Percentiles rank a stretch among this genome's conserved stretches.
phyloP scores from a whole-genome alignment of 2,888 invertebrate genomes.

The Cerastis leucographa region DNA sequence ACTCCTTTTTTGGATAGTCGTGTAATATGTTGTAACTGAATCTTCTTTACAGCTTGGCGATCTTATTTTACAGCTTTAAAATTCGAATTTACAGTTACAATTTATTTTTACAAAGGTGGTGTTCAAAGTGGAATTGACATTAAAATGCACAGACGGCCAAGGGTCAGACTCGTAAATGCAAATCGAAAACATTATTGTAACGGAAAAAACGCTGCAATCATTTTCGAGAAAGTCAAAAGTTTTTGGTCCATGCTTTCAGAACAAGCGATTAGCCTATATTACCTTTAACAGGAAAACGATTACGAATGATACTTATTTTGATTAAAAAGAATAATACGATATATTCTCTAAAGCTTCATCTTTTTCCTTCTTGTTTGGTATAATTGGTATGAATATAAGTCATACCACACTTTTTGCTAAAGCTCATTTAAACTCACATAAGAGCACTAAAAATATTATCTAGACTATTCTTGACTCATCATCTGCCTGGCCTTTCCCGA shows the following conservation, averaged over 20 bases:
- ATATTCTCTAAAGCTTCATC: background rate
- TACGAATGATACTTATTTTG: background rate
- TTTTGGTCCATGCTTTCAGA: slow-evolving; percentile 11
- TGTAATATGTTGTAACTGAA: background rate
- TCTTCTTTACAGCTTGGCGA: background rate
- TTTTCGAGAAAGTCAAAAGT: slow-evolving; percentile 37
- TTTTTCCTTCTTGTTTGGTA: background rate
- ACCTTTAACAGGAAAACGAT: slow-evolving; percentile 39
- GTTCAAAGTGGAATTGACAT: slow-evolving; percentile 9
- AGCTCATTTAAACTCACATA: background rate
- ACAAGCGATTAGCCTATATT: slow-evolving; percentile 22
- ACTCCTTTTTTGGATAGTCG: background rate
- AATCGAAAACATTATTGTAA: slow-evolving; percentile 32
- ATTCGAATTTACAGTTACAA: slow-evolving; percentile 8
- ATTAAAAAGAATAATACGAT: background rate
- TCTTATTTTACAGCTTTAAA: background rate
- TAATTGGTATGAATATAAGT: background rate
- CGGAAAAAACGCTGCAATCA: slow-evolving; percentile 22
- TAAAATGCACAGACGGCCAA: slow-evolving; percentile 1
- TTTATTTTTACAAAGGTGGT: background rate
- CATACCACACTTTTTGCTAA: background rate
- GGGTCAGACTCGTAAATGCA: slow-evolving; percentile 26
- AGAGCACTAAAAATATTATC: background rate
- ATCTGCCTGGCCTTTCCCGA: too few species aligned
- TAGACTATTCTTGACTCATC: background rate